These are phyloP conservation scores for Sceloporus tristichus DNA, from an alignment of 2,113 vertebrate genomes.

Conservation along the genomic window DNA sequence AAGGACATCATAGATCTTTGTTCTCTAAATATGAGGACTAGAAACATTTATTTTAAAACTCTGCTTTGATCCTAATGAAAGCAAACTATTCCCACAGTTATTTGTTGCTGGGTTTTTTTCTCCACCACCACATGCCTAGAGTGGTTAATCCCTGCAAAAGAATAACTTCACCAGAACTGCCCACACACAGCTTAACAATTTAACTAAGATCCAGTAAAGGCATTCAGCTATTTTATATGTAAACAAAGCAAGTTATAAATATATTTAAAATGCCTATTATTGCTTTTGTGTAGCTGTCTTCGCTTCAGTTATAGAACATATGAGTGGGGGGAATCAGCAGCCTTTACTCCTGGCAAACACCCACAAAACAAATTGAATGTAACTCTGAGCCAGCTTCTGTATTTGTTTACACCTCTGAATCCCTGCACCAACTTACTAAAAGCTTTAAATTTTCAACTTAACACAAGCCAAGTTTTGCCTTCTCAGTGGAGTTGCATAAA, in stretches of 20 bases:
- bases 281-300: background rate
- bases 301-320: conserved; percentile 20
- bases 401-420: conserved; percentile 27
- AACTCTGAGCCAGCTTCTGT: conserved; percentile 14
- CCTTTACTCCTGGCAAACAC: conserved; percentile 36
- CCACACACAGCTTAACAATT: background rate
- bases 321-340: conserved; percentile 12
- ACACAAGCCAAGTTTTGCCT: conserved; percentile 22
- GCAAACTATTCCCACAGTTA: background rate
- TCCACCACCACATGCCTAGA: too few relatives aligned
- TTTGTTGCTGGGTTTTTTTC: background rate
- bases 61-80: background rate
- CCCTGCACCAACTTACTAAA: conserved; percentile 27
- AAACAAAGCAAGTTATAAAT: background rate
- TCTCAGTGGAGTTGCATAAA: background rate
- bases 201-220: background rate
- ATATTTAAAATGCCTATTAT: background rate
- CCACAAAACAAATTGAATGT: conserved; percentile 31
- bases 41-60: background rate
- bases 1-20: background rate
- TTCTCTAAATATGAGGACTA: background rate
- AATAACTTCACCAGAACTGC: background rate
- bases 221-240: background rate
- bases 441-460: conserved; percentile 31
- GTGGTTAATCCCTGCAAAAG: background rate